A percentile compares a stretch with the other conserved stretches of the same genome.
phyloP scores from a whole-genome alignment of 2,797 vertebrate species.

The Microchirus variegatus region DNA sequence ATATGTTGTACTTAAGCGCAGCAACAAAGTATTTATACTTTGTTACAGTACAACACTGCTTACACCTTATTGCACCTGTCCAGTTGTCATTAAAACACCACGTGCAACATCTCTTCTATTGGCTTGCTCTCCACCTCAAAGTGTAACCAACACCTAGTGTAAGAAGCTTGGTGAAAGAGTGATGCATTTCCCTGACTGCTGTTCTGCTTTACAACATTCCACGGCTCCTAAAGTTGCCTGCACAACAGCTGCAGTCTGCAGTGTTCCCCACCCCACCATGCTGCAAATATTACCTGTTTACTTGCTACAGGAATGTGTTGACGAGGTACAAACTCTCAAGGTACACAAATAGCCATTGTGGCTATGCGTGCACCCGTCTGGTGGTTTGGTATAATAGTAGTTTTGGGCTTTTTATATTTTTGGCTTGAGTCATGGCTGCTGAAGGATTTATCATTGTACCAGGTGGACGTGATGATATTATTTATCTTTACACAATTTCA shows the following conservation, averaged over 20 bases:
- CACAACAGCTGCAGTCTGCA: slow-evolving; percentile 59
- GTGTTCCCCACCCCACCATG: slow-evolving; percentile 14
- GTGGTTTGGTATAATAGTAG: background rate
- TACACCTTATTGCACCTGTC: background rate
- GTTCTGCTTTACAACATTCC: slow-evolving; percentile 58
- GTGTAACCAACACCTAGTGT: background rate
- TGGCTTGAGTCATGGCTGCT: too few species aligned
- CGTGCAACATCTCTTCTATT: background rate
- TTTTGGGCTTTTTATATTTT: background rate
- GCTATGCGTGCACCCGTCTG: background rate
- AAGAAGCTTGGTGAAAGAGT: background rate
- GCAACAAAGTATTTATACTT: too few species aligned
- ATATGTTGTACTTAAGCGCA: too few species aligned
- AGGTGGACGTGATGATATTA: too few species aligned
- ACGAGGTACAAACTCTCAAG: slow-evolving; percentile 25
- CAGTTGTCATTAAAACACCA: background rate
- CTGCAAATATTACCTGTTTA: slow-evolving; percentile 46
- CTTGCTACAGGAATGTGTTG: slow-evolving; percentile 47
- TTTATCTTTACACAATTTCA: too few species aligned
- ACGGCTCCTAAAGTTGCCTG: slow-evolving; percentile 22
- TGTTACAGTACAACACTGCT: too few species aligned
- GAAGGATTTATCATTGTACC: too few species aligned
- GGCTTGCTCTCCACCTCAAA: background rate
- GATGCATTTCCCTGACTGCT: slow-evolving; percentile 19
- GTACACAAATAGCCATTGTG: background rate